phyloP scores from a whole-genome alignment of 2,888 invertebrate species.

The Hylaea fasciaria region DNA sequence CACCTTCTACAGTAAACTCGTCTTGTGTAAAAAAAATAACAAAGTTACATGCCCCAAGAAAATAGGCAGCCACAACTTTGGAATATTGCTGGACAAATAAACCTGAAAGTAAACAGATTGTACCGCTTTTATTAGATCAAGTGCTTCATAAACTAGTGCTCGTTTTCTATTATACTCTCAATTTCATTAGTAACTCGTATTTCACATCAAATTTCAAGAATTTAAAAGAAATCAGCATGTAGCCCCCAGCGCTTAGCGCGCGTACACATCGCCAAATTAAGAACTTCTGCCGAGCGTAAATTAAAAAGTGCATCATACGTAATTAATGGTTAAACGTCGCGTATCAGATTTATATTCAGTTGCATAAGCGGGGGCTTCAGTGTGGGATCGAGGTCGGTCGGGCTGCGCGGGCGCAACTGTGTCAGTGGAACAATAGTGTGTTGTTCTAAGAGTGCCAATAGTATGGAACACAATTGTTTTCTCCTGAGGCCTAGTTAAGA shows the following conservation, averaged over 20 bases:
- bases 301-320: constrained; percentile 50
- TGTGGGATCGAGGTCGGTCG: constrained; percentile 72
- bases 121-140: background rate
- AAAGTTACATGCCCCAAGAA: background rate
- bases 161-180: constrained; percentile 9
- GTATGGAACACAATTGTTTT: constrained; percentile 35
- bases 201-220: constrained; percentile 15
- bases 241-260: constrained; percentile 21
- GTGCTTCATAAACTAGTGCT: constrained; percentile 12
- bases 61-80: background rate
- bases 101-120: background rate
- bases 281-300: constrained; percentile 45
- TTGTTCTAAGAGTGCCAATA: constrained; percentile 40
- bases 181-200: constrained; percentile 16
- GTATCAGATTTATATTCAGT: constrained; percentile 55
- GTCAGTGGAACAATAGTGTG: constrained; percentile 66
- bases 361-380: constrained; percentile 69
- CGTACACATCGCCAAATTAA: constrained; percentile 44
- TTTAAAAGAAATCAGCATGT: constrained; percentile 29
- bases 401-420: constrained; percentile 61
- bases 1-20: constrained; percentile 10
- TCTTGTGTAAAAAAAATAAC: background rate
- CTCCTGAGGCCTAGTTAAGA: constrained; percentile 26
- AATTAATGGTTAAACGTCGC: constrained; percentile 46
- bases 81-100: background rate